Conservation (phyloP, 2,888 invertebrate species). For the Trachelus troglodyta region DNA sequence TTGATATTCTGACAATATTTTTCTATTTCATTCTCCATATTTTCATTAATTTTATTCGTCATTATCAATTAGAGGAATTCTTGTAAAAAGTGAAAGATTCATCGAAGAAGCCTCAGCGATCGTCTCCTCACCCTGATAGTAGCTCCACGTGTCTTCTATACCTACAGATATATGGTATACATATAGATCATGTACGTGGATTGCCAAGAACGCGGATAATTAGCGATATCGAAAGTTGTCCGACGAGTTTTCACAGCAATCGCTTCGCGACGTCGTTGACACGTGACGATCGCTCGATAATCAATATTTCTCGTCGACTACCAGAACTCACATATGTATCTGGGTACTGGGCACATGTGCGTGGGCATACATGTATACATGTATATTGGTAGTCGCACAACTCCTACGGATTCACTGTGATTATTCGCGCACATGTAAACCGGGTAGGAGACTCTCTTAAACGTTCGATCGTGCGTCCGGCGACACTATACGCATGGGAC, state of each 20-base stretch:
- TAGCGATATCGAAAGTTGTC: constrained; percentile 46
- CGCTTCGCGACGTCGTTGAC: constrained; percentile 27
- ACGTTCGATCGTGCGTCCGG: background rate
- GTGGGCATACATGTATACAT: background rate
- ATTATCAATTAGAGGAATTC: background rate
- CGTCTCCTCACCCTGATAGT: constrained; percentile 6
- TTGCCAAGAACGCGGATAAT: constrained; percentile 39
- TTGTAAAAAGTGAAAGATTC: background rate
- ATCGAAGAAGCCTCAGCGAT: background rate
- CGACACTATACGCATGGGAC: background rate
- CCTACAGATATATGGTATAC: background rate
- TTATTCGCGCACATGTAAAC: background rate
- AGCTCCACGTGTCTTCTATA: background rate
- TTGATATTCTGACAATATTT: background rate
- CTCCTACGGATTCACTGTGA: background rate
- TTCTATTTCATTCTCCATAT: background rate
- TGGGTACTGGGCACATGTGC: background rate
- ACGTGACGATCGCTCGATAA: constrained; percentile 40
- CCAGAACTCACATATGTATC: background rate
- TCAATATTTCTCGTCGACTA: constrained; percentile 22
- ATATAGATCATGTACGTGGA: constrained; percentile 22
- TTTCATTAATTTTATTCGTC: background rate
- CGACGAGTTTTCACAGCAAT: constrained; percentile 44
- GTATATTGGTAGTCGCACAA: background rate
- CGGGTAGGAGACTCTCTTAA: background rate